phyloP scores from a whole-genome alignment of 2,797 vertebrate genomes.

The Cuniculus paca region DNA sequence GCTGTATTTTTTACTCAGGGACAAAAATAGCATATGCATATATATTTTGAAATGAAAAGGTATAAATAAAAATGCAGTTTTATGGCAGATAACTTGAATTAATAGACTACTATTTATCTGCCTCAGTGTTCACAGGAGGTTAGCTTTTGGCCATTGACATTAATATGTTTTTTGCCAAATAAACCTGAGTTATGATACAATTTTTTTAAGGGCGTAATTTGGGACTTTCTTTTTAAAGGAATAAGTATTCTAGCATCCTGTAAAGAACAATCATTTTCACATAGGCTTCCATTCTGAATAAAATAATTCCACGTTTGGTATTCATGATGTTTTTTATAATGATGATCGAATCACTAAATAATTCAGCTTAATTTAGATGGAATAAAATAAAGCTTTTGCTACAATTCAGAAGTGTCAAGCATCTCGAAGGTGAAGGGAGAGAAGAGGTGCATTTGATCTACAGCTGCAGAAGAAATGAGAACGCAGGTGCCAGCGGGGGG shows the following conservation, averaged over 20 bases:
- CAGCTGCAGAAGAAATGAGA: slow-evolving; percentile 16
- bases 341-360: slow-evolving; percentile 53
- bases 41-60: slow-evolving; percentile 78
- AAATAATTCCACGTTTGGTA: not conserved
- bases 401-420: slow-evolving; percentile 32
- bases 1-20: slow-evolving; percentile 71
- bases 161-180: slow-evolving; percentile 29
- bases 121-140: slow-evolving; percentile 13
- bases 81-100: slow-evolving; percentile 67
- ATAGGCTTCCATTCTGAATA: slow-evolving; percentile 31
- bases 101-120: slow-evolving; percentile 46
- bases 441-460: slow-evolving; percentile 10
- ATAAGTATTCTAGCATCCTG: not conserved
- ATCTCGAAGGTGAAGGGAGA: not conserved
- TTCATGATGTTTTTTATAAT: not conserved
- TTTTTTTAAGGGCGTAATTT: not conserved
- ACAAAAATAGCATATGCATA: slow-evolving; percentile 75
- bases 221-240: not conserved
- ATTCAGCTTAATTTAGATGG: slow-evolving; percentile 38
- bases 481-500: not conserved
- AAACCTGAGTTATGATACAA: slow-evolving; percentile 20
- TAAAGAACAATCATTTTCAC: slow-evolving; percentile 49
- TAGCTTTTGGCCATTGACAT: slow-evolving; percentile 49
- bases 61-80: slow-evolving; percentile 74
- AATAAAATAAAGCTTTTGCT: slow-evolving; percentile 22